Conservation (phyloP, 2,113 vertebrate genomes). For the Odontesthes bonariensis region DNA sequence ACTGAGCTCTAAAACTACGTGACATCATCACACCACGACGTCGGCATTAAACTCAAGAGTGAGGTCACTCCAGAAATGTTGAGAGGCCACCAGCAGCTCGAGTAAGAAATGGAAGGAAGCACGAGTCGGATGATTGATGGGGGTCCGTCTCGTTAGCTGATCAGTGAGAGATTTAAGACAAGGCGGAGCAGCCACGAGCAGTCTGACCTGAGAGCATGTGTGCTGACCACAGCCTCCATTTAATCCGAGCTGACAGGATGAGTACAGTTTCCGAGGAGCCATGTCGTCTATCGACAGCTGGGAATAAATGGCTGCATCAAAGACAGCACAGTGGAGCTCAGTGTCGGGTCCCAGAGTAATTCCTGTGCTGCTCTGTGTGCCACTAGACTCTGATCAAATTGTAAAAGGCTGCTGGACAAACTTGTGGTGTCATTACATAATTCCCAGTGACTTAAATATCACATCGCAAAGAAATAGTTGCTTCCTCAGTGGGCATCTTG, state of each 20-base stretch:
- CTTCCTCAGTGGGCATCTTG: not conserved
- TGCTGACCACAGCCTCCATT: slow-evolving; percentile 59
- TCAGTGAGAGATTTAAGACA: slow-evolving; percentile 66
- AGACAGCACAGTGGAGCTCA: slow-evolving; percentile 25
- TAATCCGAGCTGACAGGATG: slow-evolving; percentile 61
- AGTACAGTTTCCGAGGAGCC: slow-evolving; percentile 43
- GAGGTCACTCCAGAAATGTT: slow-evolving; percentile 41
- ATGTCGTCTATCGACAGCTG: slow-evolving; percentile 42
- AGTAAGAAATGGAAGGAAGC: slow-evolving; percentile 40
- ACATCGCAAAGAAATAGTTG: not conserved
- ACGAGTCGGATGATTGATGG: slow-evolving; percentile 52
- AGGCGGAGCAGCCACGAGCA: slow-evolving; percentile 16
- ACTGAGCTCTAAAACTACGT: slow-evolving; percentile 30
- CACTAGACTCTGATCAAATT: not conserved
- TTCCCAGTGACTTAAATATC: not conserved
- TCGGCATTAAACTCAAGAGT: slow-evolving; percentile 18
- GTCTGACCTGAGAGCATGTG: slow-evolving; percentile 40
- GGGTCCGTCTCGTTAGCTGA: slow-evolving; percentile 61
- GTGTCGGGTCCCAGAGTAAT: not conserved
- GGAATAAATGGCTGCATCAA: slow-evolving; percentile 44
- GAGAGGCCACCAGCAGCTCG: slow-evolving; percentile 6
- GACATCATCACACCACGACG: slow-evolving; percentile 54
- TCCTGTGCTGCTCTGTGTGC: not conserved
- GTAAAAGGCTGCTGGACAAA: not conserved
- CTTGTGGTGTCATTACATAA: not conserved